These are phyloP conservation scores for Leistus spinibarbis DNA, from an alignment of 2,888 invertebrate genomes.

Conservation along the genomic window DNA sequence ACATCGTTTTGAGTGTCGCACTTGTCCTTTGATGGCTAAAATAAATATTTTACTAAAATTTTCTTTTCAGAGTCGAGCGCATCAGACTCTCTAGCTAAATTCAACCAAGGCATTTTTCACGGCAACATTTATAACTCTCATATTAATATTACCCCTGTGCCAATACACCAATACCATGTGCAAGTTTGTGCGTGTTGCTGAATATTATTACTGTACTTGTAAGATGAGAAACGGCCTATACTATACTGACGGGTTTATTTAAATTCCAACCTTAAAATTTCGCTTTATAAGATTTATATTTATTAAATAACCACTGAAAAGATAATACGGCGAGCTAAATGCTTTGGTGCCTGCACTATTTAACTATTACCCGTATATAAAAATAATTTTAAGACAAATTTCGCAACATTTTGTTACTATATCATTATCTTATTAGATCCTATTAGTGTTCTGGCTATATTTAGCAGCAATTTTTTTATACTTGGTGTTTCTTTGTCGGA, in stretches of 20 bases:
- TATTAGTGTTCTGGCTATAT: slow-evolving; percentile 9
- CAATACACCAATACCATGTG: too few species aligned
- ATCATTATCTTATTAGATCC: too few species aligned
- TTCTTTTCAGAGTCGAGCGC: slow-evolving; percentile 25
- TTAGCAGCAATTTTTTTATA: slow-evolving; percentile 12
- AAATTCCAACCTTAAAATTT: too few species aligned
- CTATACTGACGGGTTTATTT: slow-evolving; percentile 11
- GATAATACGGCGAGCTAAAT: too few species aligned
- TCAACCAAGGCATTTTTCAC: not conserved
- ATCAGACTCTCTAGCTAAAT: not conserved
- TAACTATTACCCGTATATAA: too few species aligned
- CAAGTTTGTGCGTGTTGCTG: too few species aligned
- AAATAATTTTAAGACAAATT: too few species aligned
- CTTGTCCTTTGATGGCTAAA: slow-evolving; percentile 32
- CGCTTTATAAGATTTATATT: too few species aligned
- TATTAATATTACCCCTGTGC: too few species aligned
- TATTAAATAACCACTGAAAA: too few species aligned
- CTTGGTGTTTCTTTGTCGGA: slow-evolving; percentile 3
- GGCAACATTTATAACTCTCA: not conserved
- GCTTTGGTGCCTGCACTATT: too few species aligned
- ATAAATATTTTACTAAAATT: slow-evolving; percentile 40
- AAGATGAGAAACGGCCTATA: not conserved
- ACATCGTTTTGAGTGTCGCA: slow-evolving; percentile 32
- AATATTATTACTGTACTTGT: not conserved
- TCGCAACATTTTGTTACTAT: too few species aligned